Conservation (phyloP, 2,888 invertebrate genomes). For the Ophioninae sp. region DNA sequence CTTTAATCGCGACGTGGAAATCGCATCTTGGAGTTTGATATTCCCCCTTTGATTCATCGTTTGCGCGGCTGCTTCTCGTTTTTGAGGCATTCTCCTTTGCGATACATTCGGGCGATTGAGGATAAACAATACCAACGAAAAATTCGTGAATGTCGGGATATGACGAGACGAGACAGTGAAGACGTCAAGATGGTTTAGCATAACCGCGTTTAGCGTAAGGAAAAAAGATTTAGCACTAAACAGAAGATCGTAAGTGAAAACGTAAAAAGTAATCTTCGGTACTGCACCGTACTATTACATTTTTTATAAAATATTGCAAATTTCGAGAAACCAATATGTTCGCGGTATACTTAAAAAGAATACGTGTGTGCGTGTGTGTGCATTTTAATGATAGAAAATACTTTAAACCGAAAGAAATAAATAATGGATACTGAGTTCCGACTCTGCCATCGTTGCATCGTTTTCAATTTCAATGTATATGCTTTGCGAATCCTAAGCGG, state of each 20-base stretch:
- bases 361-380: slow-evolving; percentile 33
- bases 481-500: background rate
- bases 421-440: slow-evolving; percentile 58
- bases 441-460: slow-evolving; percentile 51
- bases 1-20: background rate
- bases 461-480: slow-evolving; percentile 42
- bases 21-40: no score
- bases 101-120: slow-evolving; percentile 19
- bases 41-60: no score
- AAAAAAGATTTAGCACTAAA: slow-evolving; percentile 54
- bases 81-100: slow-evolving; percentile 12
- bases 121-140: background rate
- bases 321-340: slow-evolving; percentile 24
- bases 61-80: background rate
- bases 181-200: slow-evolving; percentile 21
- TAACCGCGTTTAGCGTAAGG: slow-evolving; percentile 35
- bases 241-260: slow-evolving; percentile 41
- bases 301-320: slow-evolving; percentile 31
- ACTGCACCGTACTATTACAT: slow-evolving; percentile 58
- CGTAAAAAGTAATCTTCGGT: slow-evolving; percentile 47
- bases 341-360: slow-evolving; percentile 39
- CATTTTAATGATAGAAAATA: slow-evolving; percentile 7
- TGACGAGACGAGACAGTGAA: slow-evolving; percentile 37
- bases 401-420: slow-evolving; percentile 29
- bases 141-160: slow-evolving; percentile 1